Evolutionary conservation across 2,797 vertebrate species (phyloP).

Genomic region (Lepidocolaptes lacrymiger): DNA sequence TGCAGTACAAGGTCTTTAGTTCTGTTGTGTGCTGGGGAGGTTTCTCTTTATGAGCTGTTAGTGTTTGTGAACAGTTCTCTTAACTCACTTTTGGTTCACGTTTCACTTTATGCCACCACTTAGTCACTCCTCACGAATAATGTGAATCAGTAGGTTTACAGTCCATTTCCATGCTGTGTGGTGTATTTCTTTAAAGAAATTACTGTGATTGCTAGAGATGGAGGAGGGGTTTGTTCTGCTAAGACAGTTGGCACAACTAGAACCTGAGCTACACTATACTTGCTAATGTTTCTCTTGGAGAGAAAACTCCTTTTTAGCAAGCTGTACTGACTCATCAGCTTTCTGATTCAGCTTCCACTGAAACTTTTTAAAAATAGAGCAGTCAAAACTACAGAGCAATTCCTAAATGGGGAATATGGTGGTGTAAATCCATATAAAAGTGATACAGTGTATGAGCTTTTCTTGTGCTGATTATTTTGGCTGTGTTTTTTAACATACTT

Average conservation of each 20-base stretch:
- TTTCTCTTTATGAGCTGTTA: neutral
- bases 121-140: neutral
- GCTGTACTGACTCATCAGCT: constrained; percentile 56
- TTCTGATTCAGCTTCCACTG: constrained; percentile 45
- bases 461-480: neutral
- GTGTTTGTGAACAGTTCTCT: neutral
- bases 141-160: neutral
- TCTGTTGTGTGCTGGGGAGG: neutral
- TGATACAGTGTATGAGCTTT: neutral
- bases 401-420: neutral
- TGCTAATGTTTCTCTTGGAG: constrained; percentile 41
- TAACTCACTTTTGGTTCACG: neutral
- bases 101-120: neutral
- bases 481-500: neutral
- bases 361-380: constrained; percentile 3
- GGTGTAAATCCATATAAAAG: neutral
- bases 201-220: neutral
- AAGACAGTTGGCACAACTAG: constrained; percentile 37
- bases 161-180: constrained; percentile 10
- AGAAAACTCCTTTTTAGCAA: constrained; percentile 42
- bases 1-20: neutral
- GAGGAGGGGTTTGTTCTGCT: neutral
- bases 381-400: neutral
- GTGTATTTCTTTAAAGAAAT: constrained; percentile 49
- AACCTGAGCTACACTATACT: constrained; percentile 2